Evolutionary conservation across 2,888 invertebrate genomes (phyloP).

Genomic region (Micoletzkya japonica): DNA sequence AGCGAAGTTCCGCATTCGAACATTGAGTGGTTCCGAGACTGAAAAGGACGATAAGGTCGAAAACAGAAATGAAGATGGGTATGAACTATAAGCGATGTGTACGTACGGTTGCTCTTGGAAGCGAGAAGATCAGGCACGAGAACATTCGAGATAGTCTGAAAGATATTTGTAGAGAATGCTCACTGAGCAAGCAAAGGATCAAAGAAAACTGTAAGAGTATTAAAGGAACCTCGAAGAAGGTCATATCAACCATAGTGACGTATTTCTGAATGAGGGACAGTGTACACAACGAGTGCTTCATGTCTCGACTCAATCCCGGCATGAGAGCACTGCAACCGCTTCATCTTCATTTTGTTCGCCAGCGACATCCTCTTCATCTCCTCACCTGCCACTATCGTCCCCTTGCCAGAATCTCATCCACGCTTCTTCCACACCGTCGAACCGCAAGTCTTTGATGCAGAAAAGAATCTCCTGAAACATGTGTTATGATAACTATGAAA

Average conservation of each 20-base stretch:
- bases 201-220: no score
- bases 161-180: neutral
- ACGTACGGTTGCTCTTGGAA: constrained; percentile 34
- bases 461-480: constrained; percentile 79
- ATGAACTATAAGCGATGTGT: neutral
- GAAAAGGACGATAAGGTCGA: neutral
- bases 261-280: constrained; percentile 65
- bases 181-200: neutral
- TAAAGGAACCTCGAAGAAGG: constrained; percentile 82
- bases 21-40: constrained; percentile 14
- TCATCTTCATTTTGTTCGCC: no score
- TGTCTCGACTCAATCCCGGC: constrained; percentile 20
- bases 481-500: neutral
- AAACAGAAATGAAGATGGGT: neutral
- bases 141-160: constrained; percentile 80
- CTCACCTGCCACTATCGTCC: no score
- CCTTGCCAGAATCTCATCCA: constrained; percentile 87
- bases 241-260: constrained; percentile 67
- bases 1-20: constrained; percentile 76
- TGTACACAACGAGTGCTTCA: constrained; percentile 62
- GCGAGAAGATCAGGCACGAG: constrained; percentile 92
- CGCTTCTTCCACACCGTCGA: constrained; percentile 83
- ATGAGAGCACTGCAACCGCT: no score
- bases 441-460: constrained; percentile 86
- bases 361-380: no score